These are phyloP conservation scores for Oplegnathus fasciatus DNA, from an alignment of 2,113 vertebrate genomes.

Conservation along the genomic window DNA sequence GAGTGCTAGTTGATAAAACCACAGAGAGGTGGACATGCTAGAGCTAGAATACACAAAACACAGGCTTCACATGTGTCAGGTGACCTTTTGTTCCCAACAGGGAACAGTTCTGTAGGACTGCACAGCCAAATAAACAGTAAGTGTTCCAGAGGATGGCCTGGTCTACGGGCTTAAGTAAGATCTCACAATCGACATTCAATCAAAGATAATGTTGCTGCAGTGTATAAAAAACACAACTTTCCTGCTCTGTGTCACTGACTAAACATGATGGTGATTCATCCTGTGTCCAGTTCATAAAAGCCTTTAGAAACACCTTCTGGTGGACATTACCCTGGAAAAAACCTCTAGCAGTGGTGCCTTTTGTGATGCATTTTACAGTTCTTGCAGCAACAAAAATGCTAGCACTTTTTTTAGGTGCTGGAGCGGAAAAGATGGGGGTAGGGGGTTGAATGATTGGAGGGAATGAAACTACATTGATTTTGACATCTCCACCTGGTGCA, in stretches of 20 bases:
- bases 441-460: constrained; percentile 31
- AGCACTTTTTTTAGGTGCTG: background rate
- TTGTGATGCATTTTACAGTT: constrained; percentile 34
- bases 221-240: background rate
- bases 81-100: constrained; percentile 70
- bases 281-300: constrained; percentile 10
- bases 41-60: constrained; percentile 62
- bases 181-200: constrained; percentile 33
- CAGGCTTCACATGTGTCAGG: constrained; percentile 47
- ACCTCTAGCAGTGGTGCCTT: background rate
- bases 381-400: constrained; percentile 18
- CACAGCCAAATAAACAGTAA: constrained; percentile 65
- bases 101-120: constrained; percentile 69
- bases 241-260: constrained; percentile 10
- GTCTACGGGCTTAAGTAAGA: constrained; percentile 27
- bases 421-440: constrained; percentile 20
- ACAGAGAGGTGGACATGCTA: constrained; percentile 42
- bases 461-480: constrained; percentile 69
- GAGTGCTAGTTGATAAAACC: constrained; percentile 25
- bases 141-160: constrained; percentile 37
- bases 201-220: constrained; percentile 14
- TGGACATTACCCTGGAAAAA: background rate
- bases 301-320: background rate
- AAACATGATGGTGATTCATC: constrained; percentile 5
- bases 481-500: constrained; percentile 53